Percentiles rank a stretch among this genome's conserved stretches.
These are phyloP conservation scores for Eremophila alpestris DNA, from an alignment of 2,797 vertebrate genomes.

Conservation along the genomic window DNA sequence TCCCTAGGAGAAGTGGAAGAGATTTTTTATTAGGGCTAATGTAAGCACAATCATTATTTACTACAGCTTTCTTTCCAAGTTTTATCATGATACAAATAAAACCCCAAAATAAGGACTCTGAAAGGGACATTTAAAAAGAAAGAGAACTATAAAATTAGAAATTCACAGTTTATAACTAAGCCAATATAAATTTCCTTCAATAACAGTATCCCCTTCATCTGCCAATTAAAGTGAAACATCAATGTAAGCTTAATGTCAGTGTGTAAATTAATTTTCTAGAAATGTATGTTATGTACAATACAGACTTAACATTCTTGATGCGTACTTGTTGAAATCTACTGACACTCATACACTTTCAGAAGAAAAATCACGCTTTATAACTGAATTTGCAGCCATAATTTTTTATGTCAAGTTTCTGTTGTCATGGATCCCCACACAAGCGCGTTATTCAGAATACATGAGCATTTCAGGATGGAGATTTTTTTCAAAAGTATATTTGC, in stretches of 20 bases:
- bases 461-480: constrained; percentile 46
- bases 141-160: constrained; percentile 59
- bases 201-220: constrained; percentile 66
- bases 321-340: constrained; percentile 62
- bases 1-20: constrained; percentile 19
- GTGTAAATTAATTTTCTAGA: constrained; percentile 63
- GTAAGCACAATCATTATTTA: constrained; percentile 49
- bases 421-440: constrained; percentile 56
- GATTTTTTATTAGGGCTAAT: constrained; percentile 52
- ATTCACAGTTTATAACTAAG: constrained; percentile 74
- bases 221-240: constrained; percentile 63
- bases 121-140: constrained; percentile 48
- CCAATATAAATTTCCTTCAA: constrained; percentile 67
- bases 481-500: constrained; percentile 1
- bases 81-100: constrained; percentile 42
- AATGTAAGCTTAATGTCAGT: constrained; percentile 45
- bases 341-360: constrained; percentile 43
- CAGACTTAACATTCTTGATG: constrained; percentile 61
- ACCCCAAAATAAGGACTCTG: constrained; percentile 10
- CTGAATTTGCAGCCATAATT: constrained; percentile 56
- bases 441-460: constrained; percentile 30
- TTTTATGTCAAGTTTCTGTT: constrained; percentile 54
- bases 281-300: constrained; percentile 67
- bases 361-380: constrained; percentile 40
- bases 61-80: constrained; percentile 29